Conservation (phyloP, 1,140 invertebrate genomes). For the Drosophila pachea region DNA sequence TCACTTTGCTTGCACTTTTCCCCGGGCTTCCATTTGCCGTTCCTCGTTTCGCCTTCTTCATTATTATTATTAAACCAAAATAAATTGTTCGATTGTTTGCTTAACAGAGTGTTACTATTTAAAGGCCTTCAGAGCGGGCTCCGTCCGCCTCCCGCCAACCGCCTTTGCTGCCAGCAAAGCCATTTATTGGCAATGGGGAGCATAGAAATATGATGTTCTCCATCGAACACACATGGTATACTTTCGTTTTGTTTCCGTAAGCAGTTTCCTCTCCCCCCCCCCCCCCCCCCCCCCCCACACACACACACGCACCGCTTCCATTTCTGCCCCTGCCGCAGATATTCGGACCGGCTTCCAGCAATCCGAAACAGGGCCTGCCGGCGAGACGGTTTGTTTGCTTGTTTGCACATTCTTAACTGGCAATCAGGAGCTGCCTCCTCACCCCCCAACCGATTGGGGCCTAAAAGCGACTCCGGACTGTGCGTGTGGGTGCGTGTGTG, state of each 20-base stretch:
- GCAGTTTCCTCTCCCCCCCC: conserved; percentile 35
- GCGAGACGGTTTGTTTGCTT: conserved; percentile 51
- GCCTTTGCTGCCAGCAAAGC: conserved; percentile 1
- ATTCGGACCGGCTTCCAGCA: conserved; percentile 15
- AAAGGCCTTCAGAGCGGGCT: conserved; percentile 26
- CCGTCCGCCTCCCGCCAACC: neutral
- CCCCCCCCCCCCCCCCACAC: neutral
- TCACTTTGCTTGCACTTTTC: conserved; percentile 47
- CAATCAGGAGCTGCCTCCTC: conserved; percentile 42
- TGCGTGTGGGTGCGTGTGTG: conserved; percentile 12
- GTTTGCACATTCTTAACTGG: conserved; percentile 65
- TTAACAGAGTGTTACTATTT: conserved; percentile 61
- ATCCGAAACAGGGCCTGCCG: conserved; percentile 44
- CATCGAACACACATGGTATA: conserved; percentile 48
- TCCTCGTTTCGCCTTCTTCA: conserved; percentile 9
- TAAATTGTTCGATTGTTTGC: conserved; percentile 61
- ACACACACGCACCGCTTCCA: too few species aligned
- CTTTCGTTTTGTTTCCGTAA: conserved; percentile 56
- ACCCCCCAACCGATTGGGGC: conserved; percentile 3
- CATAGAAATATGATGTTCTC: conserved; percentile 49
- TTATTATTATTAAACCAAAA: conserved; percentile 61
- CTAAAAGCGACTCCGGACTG: conserved; percentile 7
- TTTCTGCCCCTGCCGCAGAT: neutral
- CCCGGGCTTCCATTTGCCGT: conserved; percentile 7
- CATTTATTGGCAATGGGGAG: conserved; percentile 45